Base-by-base conservation (phyloP, 2,888 invertebrate genomes). In the Clunio marinus region DNA sequence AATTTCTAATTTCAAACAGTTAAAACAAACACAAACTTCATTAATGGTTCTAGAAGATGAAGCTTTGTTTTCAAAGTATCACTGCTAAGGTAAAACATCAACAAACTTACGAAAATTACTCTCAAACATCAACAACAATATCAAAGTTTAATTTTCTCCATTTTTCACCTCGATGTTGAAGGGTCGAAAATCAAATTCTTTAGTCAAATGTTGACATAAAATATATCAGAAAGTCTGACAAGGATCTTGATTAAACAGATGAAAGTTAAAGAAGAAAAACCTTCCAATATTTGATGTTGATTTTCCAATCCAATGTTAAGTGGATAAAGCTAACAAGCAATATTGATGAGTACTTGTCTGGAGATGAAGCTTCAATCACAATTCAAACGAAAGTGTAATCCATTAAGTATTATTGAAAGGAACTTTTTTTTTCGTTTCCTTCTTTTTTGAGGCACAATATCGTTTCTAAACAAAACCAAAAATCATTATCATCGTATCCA, bases 241-340 rank as follows among this genome's bases (percentile, higher is more conserved):
- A 41, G 41, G 41, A 41, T 41, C 41, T n/a, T 15, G 41, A 41
- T 41, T 10, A 41, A 41, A 41, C 41, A 17, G 51, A 51, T 17
- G 8, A n/a, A 22, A 22, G 7, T 51, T 51, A 22, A 17, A 51
- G 51, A 51, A 41, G 41, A 41, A 10, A n/a, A 41, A 41, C 24
- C 55, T 57, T 59, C 17, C 59, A 59, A 57, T 32, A 25, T 59
- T 59, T 59, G 59, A 59, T 59, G 59, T 59, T 59, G 59, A 59
- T 32, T 59, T 28, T 59, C 51, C 59, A 28, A 59, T 59, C 28
- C 20, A 17, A 15, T 32, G 27, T 28, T 15, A n/a, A 59, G 32
- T 25, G 59, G 28, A 32, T 59, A 59, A 59, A 27, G 24, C 59
- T 27, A 59, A 32, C 59, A 59, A 20, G 28, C 32, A 59, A 32